Percentiles rank a stretch among this genome's conserved stretches.
Evolutionary conservation across 2,888 invertebrate species (phyloP).

Genomic region (Patella pellucida): DNA sequence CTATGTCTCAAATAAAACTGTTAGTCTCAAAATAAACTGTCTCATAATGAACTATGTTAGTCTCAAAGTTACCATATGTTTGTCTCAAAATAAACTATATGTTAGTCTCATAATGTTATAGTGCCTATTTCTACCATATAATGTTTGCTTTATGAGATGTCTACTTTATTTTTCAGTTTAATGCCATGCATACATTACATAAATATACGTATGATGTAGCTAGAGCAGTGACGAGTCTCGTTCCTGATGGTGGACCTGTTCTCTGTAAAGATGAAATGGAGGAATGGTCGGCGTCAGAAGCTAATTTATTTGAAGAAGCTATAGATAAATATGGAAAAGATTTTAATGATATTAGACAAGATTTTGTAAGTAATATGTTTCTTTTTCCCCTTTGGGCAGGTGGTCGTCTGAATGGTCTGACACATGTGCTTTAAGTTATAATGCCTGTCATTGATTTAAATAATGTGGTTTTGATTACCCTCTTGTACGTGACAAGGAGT

Average conservation of each 20-base stretch:
- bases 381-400: neutral
- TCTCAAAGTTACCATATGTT: no score
- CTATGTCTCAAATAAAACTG: no score
- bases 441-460: no score
- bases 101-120: no score
- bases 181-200: constrained; percentile 98
- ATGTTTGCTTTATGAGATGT: neutral
- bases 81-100: no score
- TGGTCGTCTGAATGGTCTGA: no score
- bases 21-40: no score
- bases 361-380: constrained; percentile 83
- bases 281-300: constrained; percentile 99
- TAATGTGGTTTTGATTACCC: no score
- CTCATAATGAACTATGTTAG: no score
- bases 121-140: no score
- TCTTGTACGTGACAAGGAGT: no score
- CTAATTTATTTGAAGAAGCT: constrained; percentile 98
- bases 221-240: constrained; percentile 90
- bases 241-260: constrained; percentile 95
- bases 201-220: constrained; percentile 93
- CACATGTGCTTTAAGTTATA: no score
- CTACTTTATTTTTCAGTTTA: constrained; percentile 78
- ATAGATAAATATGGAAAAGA: constrained; percentile 91
- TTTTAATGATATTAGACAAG: constrained; percentile 97
- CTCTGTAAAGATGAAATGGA: constrained; percentile 97